phyloP scores from a whole-genome alignment of 2,888 invertebrate species.

The Aporophyla nigra region DNA sequence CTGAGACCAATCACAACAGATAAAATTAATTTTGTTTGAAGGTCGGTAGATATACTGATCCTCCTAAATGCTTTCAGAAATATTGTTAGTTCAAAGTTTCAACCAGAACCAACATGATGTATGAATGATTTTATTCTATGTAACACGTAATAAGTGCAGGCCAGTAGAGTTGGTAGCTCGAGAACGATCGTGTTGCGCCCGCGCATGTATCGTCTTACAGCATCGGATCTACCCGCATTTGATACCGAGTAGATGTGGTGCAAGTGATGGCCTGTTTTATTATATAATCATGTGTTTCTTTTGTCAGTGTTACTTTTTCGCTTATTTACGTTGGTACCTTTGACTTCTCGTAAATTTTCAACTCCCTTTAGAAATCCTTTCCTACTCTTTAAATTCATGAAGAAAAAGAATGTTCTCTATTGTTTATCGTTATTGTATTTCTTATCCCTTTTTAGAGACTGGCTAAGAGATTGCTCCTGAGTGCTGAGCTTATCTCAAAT shows the following conservation, averaged over 20 bases:
- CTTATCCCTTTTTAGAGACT: neutral
- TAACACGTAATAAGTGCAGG: constrained; percentile 1
- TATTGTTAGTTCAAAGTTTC: neutral
- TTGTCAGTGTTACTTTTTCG: neutral
- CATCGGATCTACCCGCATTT: constrained; percentile 66
- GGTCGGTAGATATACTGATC: neutral
- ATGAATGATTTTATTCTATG: neutral
- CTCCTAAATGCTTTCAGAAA: neutral
- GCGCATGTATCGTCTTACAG: constrained; percentile 67
- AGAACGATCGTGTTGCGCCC: constrained; percentile 66
- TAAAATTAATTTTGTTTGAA: neutral
- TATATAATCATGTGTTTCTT: neutral
- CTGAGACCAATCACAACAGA: neutral
- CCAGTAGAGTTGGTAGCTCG: constrained; percentile 14
- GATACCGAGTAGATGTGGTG: constrained; percentile 50
- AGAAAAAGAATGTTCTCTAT: neutral
- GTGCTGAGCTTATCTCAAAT: neutral
- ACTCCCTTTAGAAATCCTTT: neutral
- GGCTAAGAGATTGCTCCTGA: neutral
- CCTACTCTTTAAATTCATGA: neutral
- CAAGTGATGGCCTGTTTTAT: constrained; percentile 21
- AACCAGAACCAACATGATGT: neutral
- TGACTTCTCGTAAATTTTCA: neutral
- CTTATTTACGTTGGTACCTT: neutral
- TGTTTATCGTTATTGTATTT: neutral